These are phyloP conservation scores for Acleris literana DNA, from an alignment of 2,888 invertebrate genomes.

Conservation along the genomic window DNA sequence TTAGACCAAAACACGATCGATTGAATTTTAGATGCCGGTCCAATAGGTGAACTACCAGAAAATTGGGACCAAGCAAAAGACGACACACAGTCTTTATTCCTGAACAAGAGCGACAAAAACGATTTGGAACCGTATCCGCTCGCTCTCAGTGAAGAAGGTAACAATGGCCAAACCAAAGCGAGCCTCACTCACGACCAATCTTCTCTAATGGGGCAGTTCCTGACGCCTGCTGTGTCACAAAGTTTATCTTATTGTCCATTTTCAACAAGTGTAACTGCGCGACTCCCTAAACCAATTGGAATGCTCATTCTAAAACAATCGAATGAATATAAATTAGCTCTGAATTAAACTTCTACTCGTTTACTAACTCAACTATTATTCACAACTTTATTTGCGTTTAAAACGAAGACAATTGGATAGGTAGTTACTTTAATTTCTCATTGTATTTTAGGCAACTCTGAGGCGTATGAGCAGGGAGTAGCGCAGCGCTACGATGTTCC, in stretches of 20 bases:
- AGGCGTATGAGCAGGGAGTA: conserved; percentile 71
- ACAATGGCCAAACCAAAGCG: conserved; percentile 42
- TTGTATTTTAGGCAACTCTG: conserved; percentile 66
- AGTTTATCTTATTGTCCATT: conserved; percentile 29
- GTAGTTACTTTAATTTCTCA: conserved; percentile 2
- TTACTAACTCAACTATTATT: neutral
- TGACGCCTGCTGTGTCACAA: conserved; percentile 30
- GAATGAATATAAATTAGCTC: conserved; percentile 10
- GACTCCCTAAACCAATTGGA: conserved; percentile 19
- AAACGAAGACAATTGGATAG: neutral
- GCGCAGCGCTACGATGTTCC: conserved; percentile 71
- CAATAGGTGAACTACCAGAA: conserved; percentile 77
- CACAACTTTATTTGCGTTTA: neutral
- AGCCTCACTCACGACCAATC: conserved; percentile 37
- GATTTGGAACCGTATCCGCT: conserved; percentile 80
- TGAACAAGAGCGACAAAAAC: conserved; percentile 82
- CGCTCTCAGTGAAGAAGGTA: conserved; percentile 81
- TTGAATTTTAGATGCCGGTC: conserved; percentile 68
- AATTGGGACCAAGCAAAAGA: conserved; percentile 83
- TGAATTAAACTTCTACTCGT: conserved; percentile 4
- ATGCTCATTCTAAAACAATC: conserved; percentile 19
- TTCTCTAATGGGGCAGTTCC: conserved; percentile 36
- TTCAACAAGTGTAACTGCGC: conserved; percentile 27
- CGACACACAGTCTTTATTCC: conserved; percentile 78
- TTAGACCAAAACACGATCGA: conserved; percentile 36